phyloP scores from a whole-genome alignment of 2,888 invertebrate species.

The Aricia artaxerxes region DNA sequence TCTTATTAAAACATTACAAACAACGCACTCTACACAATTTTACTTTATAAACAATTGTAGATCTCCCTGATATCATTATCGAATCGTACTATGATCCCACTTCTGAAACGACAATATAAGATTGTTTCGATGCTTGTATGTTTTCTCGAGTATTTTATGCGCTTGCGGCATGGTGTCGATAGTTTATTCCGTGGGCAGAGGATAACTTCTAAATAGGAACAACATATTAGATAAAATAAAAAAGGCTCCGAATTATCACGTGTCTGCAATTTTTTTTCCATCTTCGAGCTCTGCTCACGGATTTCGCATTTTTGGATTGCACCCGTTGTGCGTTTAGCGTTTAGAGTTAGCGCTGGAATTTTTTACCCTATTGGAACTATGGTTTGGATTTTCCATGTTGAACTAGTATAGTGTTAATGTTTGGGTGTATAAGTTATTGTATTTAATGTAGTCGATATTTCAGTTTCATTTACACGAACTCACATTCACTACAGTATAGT shows the following conservation, averaged over 20 bases:
- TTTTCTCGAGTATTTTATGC: conserved; percentile 40
- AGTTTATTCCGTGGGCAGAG: conserved; percentile 32
- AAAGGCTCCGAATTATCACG: neutral
- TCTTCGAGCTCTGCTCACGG: conserved; percentile 15
- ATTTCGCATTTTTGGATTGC: conserved; percentile 15
- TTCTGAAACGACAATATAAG: conserved; percentile 24
- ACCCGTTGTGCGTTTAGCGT: conserved; percentile 29
- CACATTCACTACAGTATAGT: neutral
- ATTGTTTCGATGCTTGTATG: conserved; percentile 35
- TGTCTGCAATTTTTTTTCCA: neutral
- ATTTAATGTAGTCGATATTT: neutral
- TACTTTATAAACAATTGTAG: neutral
- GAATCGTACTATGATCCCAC: conserved; percentile 27
- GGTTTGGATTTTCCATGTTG: conserved; percentile 9
- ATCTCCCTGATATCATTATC: conserved; percentile 2
- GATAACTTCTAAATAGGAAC: neutral
- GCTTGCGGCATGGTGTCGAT: conserved; percentile 77
- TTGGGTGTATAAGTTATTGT: conserved; percentile 16
- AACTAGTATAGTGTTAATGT: conserved; percentile 15
- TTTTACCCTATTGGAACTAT: conserved; percentile 18
- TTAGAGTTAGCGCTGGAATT: conserved; percentile 22
- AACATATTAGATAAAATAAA: neutral
- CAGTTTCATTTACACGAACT: neutral
- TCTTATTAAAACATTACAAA: neutral
- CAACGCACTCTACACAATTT: neutral